These are phyloP conservation scores for Sminthurides aquaticus DNA, from an alignment of 2,888 invertebrate genomes.

Conservation along the genomic window DNA sequence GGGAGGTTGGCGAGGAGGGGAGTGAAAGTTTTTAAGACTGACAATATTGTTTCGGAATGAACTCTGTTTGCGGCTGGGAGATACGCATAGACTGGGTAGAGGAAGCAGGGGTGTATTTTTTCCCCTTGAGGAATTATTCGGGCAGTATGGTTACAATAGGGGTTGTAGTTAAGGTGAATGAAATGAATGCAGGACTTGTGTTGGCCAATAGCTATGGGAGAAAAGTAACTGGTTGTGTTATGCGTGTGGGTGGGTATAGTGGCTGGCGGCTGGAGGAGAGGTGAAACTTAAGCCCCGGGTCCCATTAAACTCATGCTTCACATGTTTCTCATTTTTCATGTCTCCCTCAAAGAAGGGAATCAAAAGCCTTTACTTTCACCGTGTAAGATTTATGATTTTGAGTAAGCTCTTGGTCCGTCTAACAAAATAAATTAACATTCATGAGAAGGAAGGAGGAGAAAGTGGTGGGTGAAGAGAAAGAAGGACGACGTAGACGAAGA, in stretches of 20 bases:
- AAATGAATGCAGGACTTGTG: too few relatives aligned
- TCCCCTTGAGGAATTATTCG: too few relatives aligned
- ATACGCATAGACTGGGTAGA: too few relatives aligned
- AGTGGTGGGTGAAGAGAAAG: background rate
- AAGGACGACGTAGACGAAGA: background rate
- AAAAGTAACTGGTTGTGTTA: too few relatives aligned
- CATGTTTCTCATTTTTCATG: slow-evolving; percentile 23
- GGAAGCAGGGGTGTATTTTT: too few relatives aligned
- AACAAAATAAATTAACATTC: slow-evolving; percentile 26
- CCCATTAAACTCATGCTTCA: slow-evolving; percentile 23
- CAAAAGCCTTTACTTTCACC: slow-evolving; percentile 22
- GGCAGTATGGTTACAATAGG: too few relatives aligned
- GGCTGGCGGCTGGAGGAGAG: too few relatives aligned
- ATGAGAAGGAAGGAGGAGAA: slow-evolving; percentile 9
- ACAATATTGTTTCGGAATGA: background rate
- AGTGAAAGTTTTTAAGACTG: background rate
- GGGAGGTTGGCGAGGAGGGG: too few relatives aligned
- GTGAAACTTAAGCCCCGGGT: slow-evolving; percentile 8
- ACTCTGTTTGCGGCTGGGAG: too few relatives aligned
- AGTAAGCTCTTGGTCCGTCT: slow-evolving; percentile 20
- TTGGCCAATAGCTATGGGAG: too few relatives aligned
- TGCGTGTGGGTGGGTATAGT: too few relatives aligned
- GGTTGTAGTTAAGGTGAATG: too few relatives aligned
- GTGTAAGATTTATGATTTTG: slow-evolving; percentile 23
- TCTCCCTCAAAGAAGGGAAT: slow-evolving; percentile 17